Evolutionary conservation across 2,797 vertebrate genomes (phyloP).

Genomic region (Scomberomorus guttatus): DNA sequence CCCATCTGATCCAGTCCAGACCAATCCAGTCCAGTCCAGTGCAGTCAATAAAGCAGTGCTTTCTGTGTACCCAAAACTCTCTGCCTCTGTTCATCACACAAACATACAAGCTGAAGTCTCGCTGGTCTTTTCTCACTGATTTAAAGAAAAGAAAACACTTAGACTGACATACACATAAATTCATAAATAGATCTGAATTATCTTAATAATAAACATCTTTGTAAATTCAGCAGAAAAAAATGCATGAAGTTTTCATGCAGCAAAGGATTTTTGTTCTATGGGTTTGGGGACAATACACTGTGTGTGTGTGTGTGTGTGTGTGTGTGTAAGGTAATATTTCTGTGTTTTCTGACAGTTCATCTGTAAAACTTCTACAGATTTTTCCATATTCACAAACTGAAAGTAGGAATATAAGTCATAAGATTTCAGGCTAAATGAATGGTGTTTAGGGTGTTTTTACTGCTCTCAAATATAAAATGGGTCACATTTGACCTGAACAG

Average conservation of each 20-base stretch:
- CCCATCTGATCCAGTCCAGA: slow-evolving; percentile 85
- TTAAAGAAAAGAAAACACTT: not conserved
- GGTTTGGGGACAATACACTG: no score
- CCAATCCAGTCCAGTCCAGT: slow-evolving; percentile 89
- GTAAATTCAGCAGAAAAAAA: not conserved
- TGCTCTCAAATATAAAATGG: not conserved
- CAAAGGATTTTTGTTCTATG: not conserved
- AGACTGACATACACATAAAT: not conserved
- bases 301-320: no score
- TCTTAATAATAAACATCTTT: not conserved
- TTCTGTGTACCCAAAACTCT: slow-evolving; percentile 88
- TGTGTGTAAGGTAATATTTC: not conserved
- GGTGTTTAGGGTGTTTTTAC: not conserved
- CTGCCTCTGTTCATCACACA: slow-evolving; percentile 55
- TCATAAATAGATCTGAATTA: not conserved
- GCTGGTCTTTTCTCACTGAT: not conserved
- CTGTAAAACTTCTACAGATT: no score
- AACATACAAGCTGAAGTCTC: not conserved
- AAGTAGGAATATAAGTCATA: not conserved
- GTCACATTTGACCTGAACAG: no score
- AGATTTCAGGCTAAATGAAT: no score
- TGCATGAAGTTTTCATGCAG: not conserved
- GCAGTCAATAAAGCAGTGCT: slow-evolving; percentile 99
- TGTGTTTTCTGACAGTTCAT: not conserved
- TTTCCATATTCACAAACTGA: no score